Percentiles rank a stretch among this genome's conserved stretches.
Conservation (phyloP, 2,797 vertebrate species). For the Tiaroga cobitis region DNA sequence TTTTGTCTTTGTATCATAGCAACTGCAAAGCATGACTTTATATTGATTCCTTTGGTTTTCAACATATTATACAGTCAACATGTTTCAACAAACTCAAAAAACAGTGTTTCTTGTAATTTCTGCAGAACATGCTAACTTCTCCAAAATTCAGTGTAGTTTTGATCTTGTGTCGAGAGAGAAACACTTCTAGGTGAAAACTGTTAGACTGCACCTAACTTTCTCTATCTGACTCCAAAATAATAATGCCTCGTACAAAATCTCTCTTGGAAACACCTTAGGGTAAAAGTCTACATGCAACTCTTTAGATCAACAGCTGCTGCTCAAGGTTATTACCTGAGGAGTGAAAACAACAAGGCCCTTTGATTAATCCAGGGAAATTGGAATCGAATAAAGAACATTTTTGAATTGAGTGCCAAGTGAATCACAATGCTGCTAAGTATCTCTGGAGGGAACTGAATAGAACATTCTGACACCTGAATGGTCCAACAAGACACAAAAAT, state of each 20-base stretch:
- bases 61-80: neutral
- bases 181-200: neutral
- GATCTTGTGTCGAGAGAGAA: neutral
- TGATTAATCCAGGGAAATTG: conserved; percentile 40
- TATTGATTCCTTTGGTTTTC: neutral
- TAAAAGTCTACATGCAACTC: conserved; percentile 50
- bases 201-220: neutral
- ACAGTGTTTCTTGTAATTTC: neutral
- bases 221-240: conserved; percentile 3
- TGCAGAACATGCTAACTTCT: neutral
- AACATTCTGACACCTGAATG: conserved; percentile 42
- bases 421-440: conserved; percentile 36
- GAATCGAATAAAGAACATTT: conserved; percentile 21
- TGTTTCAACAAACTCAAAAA: neutral
- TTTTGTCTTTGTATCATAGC: conserved; percentile 38
- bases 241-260: conserved; percentile 36
- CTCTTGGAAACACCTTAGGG: conserved; percentile 42
- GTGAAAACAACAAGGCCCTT: conserved; percentile 46
- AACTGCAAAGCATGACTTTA: conserved; percentile 6
- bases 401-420: conserved; percentile 50
- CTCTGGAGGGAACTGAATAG: conserved; percentile 5
- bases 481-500: conserved; percentile 47
- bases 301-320: conserved; percentile 57
- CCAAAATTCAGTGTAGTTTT: neutral
- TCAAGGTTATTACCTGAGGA: conserved; percentile 50